These are phyloP conservation scores for Platycercus adscitus DNA, from an alignment of 2,113 vertebrate genomes.

Conservation along the genomic window DNA sequence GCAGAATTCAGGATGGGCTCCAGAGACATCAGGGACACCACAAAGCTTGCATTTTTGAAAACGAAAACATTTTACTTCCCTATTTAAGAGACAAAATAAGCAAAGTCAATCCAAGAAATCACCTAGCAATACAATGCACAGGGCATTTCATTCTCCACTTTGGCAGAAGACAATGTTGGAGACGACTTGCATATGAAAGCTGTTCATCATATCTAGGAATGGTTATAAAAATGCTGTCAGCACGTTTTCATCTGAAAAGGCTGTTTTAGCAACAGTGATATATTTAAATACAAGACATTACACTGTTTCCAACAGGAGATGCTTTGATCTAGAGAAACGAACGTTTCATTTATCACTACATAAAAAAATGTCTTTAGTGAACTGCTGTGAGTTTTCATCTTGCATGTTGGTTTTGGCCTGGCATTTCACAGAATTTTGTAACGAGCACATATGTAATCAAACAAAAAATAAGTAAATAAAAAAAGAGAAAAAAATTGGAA, in stretches of 20 bases:
- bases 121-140: background rate
- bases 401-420: conserved; percentile 21
- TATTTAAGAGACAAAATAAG: background rate
- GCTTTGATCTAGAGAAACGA: background rate
- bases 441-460: background rate
- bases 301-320: background rate
- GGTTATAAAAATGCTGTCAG: background rate
- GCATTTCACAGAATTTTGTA: background rate
- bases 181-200: background rate
- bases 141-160: background rate
- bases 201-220: background rate
- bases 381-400: background rate
- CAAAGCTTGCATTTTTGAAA: background rate
- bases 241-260: background rate
- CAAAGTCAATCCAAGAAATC: background rate
- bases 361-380: background rate
- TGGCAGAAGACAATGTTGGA: background rate
- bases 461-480: background rate
- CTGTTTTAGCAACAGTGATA: background rate
- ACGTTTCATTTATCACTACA: background rate
- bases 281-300: background rate
- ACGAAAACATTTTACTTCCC: background rate
- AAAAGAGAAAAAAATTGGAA: background rate
- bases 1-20: background rate
- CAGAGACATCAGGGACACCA: background rate